These are phyloP conservation scores for Diploscapter pachys DNA, from an alignment of 1,140 invertebrate genomes.

Conservation along the genomic window DNA sequence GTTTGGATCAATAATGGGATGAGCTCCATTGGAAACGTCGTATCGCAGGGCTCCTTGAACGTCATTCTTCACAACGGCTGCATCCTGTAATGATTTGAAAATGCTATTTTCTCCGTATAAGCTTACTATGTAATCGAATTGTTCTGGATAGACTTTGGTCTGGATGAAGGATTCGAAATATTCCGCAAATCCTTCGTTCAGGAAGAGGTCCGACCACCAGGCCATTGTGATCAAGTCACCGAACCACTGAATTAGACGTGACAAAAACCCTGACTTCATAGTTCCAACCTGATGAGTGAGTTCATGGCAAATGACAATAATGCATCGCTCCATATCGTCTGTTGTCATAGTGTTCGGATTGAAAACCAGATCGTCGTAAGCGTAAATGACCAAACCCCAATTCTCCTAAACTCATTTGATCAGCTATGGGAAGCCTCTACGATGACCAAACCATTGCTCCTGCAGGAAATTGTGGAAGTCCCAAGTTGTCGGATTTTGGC, in stretches of 20 bases:
- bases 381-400: slow-evolving; percentile 40
- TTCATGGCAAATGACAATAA: slow-evolving; percentile 49
- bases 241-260: slow-evolving; percentile 25
- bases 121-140: slow-evolving; percentile 21
- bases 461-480: slow-evolving; percentile 32
- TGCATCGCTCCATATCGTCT: slow-evolving; percentile 49
- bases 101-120: background rate
- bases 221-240: slow-evolving; percentile 37
- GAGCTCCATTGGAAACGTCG: slow-evolving; percentile 22
- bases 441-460: slow-evolving; percentile 20
- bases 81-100: slow-evolving; percentile 17
- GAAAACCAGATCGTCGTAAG: slow-evolving; percentile 49
- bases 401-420: slow-evolving; percentile 10
- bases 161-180: slow-evolving; percentile 62
- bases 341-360: slow-evolving; percentile 45
- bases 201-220: slow-evolving; percentile 63
- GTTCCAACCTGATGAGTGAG: slow-evolving; percentile 34
- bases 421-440: no score
- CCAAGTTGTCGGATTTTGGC: slow-evolving; percentile 32
- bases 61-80: slow-evolving; percentile 19
- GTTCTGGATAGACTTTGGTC: slow-evolving; percentile 59
- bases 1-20: slow-evolving; percentile 27
- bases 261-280: no score
- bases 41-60: slow-evolving; percentile 19
- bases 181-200: slow-evolving; percentile 62